phyloP scores from a whole-genome alignment of 2,113 vertebrate genomes.

The Callithrix jacchus region DNA sequence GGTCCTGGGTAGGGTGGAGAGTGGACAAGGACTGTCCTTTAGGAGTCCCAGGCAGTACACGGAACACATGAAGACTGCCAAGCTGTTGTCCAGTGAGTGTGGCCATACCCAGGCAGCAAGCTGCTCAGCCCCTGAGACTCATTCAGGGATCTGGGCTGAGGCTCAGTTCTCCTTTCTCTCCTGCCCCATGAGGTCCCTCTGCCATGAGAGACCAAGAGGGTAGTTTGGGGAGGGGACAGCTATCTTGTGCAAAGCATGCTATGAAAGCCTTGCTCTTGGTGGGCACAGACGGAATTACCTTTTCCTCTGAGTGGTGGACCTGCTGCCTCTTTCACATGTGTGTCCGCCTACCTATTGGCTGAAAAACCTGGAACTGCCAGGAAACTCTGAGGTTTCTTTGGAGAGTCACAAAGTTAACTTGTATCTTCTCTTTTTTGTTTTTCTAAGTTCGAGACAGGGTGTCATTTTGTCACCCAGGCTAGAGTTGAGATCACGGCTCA shows the following conservation, averaged over 20 bases:
- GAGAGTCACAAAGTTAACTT: neutral
- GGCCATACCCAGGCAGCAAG: neutral
- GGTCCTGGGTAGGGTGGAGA: neutral
- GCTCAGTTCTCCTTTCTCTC: neutral
- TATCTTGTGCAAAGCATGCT: neutral
- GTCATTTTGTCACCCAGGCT: too few species aligned
- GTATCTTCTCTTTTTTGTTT: neutral
- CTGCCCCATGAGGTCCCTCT: neutral
- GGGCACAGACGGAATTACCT: neutral
- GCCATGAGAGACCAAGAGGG: neutral
- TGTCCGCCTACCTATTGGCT: neutral
- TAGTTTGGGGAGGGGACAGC: neutral
- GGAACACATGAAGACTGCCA: neutral
- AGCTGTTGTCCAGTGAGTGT: fast-evolving
- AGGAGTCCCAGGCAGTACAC: fast-evolving
- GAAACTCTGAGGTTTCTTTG: neutral
- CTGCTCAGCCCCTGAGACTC: too few species aligned
- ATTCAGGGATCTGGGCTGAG: neutral
- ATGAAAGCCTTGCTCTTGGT: neutral
- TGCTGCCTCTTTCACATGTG: fast-evolving
- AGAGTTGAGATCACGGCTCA: too few species aligned
- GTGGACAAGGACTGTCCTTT: neutral
- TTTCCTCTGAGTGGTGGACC: neutral
- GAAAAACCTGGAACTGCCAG: neutral
- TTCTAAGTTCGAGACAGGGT: too few species aligned